Conservation (phyloP, 2,113 vertebrate species). For the Xiphophorus maculatus region DNA sequence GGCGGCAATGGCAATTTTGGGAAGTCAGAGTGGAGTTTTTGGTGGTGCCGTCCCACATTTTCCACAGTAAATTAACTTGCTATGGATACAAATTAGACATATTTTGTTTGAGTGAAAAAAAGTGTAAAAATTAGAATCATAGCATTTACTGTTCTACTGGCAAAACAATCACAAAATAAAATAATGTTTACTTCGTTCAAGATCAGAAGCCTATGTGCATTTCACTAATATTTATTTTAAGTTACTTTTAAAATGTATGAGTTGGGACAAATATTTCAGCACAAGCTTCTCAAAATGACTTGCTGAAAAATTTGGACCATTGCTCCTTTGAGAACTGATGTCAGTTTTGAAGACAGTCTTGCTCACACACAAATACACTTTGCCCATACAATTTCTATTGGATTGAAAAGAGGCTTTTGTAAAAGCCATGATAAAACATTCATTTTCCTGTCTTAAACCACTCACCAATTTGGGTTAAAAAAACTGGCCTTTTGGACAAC, state of each 20-base stretch:
- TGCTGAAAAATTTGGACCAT: background rate
- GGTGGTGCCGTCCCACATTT: slow-evolving; percentile 3
- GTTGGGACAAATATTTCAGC: background rate
- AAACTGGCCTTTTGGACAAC: too few species aligned
- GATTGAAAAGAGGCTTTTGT: background rate
- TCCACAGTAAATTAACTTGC: background rate
- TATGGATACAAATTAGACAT: background rate
- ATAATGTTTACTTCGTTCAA: background rate
- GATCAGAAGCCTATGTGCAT: background rate
- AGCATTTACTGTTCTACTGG: slow-evolving; percentile 3
- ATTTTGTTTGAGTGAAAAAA: slow-evolving; percentile 44
- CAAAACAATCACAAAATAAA: slow-evolving; percentile 12
- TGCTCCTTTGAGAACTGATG: background rate
- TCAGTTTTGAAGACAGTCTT: background rate
- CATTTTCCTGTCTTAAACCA: too few species aligned
- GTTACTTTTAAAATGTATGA: background rate
- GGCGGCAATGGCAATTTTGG: slow-evolving; percentile 44
- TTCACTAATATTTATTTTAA: background rate
- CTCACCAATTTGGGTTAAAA: too few species aligned
- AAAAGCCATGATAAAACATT: too few species aligned
- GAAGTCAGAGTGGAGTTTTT: background rate
- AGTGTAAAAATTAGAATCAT: slow-evolving; percentile 34
- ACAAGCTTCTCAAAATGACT: background rate
- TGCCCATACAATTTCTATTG: background rate
- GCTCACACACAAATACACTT: background rate